phyloP scores from a whole-genome alignment of 2,113 vertebrate species.

The Periophthalmus modestus region DNA sequence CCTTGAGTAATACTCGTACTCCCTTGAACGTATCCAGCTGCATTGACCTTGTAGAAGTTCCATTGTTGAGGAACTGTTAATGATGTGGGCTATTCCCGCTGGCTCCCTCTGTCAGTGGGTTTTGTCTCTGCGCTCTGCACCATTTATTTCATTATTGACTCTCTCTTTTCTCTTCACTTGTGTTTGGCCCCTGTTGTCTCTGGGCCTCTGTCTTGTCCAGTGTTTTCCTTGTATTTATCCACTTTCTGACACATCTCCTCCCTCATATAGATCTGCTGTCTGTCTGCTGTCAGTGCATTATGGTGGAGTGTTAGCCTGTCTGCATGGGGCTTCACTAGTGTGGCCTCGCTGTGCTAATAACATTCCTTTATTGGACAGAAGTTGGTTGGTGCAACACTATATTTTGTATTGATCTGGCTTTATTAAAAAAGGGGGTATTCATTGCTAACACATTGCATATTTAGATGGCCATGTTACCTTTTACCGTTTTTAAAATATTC shows the following conservation, averaged over 20 bases:
- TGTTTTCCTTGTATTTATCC: conserved; percentile 51
- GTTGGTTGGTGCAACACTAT: too few relatives aligned
- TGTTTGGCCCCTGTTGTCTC: conserved; percentile 31
- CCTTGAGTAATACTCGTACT: not conserved
- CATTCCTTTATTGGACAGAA: conserved; percentile 64
- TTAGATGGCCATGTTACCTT: too few relatives aligned
- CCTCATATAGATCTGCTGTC: conserved; percentile 67
- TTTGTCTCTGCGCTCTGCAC: conserved; percentile 45
- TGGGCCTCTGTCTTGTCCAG: conserved; percentile 35
- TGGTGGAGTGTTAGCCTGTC: conserved; percentile 39
- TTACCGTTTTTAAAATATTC: too few relatives aligned
- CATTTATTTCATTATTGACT: conserved; percentile 60
- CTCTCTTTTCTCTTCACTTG: conserved; percentile 27
- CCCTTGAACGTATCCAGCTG: not conserved
- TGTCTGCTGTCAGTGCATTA: conserved; percentile 41
- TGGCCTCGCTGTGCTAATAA: conserved; percentile 71
- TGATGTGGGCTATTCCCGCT: conserved; percentile 35
- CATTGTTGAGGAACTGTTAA: conserved; percentile 1
- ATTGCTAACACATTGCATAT: too few relatives aligned
- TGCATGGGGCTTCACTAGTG: conserved; percentile 73
- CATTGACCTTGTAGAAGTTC: not conserved
- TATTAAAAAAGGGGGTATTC: too few relatives aligned
- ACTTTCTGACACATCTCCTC: conserved; percentile 55
- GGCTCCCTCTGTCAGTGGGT: conserved; percentile 45
- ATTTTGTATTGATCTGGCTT: too few relatives aligned